phyloP scores from a whole-genome alignment of 2,113 vertebrate genomes.

The Mola mola region DNA sequence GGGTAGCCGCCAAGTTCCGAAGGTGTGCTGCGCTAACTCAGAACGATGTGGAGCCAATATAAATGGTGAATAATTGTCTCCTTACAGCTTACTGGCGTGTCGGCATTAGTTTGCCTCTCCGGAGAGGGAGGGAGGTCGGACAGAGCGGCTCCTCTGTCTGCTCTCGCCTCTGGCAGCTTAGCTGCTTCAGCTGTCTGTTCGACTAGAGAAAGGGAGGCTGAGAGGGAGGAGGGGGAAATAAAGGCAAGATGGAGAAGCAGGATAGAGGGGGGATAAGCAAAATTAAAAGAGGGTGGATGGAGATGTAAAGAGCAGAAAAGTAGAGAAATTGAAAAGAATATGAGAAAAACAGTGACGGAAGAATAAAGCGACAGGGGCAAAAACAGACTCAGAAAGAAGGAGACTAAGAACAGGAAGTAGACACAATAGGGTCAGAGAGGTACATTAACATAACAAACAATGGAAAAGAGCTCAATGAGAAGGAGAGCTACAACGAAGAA shows the following conservation, averaged over 20 bases:
- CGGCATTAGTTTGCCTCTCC: slow-evolving; percentile 68
- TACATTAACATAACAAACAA: too few relatives aligned
- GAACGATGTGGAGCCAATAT: slow-evolving; percentile 52
- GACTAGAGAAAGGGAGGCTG: slow-evolving; percentile 45
- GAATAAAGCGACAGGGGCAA: slow-evolving; percentile 1
- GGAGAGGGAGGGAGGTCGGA: slow-evolving; percentile 66
- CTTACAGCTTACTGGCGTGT: slow-evolving; percentile 65
- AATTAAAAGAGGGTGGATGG: not conserved
- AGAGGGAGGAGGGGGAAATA: slow-evolving; percentile 13
- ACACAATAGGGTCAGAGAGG: too few relatives aligned
- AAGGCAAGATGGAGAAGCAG: not conserved
- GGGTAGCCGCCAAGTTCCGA: slow-evolving; percentile 8
- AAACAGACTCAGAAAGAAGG: slow-evolving; percentile 10
- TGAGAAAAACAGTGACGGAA: slow-evolving; percentile 1
- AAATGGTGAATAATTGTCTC: slow-evolving; percentile 75
- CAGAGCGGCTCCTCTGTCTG: slow-evolving; percentile 69
- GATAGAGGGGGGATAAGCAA: not conserved
- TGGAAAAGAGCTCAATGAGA: too few relatives aligned
- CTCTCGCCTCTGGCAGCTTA: slow-evolving; percentile 65
- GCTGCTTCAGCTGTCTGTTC: slow-evolving; percentile 72
- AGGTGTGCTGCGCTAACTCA: slow-evolving; percentile 29
- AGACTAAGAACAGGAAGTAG: not conserved
- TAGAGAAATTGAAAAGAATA: slow-evolving; percentile 1
- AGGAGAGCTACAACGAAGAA: not conserved
- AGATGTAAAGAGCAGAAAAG: slow-evolving; percentile 12